Conservation (phyloP, 1,140 invertebrate genomes). For the Achatina immaculata region DNA sequence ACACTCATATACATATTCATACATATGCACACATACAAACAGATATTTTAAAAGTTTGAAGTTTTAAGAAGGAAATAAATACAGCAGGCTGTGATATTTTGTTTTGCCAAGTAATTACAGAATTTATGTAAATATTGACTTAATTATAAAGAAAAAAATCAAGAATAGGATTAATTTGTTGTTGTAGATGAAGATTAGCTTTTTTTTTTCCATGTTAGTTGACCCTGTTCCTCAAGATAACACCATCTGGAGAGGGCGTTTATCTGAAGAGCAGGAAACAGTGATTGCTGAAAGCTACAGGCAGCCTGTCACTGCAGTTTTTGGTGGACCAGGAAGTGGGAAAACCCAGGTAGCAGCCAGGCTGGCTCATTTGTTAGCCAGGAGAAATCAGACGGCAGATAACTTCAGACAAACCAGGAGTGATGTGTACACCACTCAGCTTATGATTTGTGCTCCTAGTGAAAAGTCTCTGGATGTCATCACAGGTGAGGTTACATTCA, state of each 20-base stretch:
- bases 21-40: too few relatives aligned
- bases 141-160: too few relatives aligned
- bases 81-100: too few relatives aligned
- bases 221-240: slow-evolving; percentile 42
- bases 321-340: slow-evolving; percentile 64
- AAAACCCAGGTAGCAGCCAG: slow-evolving; percentile 59
- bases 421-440: slow-evolving; percentile 43
- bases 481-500: slow-evolving; percentile 50
- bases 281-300: slow-evolving; percentile 51
- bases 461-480: slow-evolving; percentile 64
- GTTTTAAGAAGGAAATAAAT: too few relatives aligned
- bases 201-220: slow-evolving; percentile 49
- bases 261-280: slow-evolving; percentile 53
- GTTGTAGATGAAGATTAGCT: background rate
- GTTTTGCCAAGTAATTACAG: too few relatives aligned
- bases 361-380: slow-evolving; percentile 51
- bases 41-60: too few relatives aligned
- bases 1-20: too few relatives aligned
- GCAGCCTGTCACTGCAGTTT: slow-evolving; percentile 59
- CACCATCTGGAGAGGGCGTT: slow-evolving; percentile 28
- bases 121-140: too few relatives aligned
- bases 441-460: slow-evolving; percentile 65
- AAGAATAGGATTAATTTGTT: background rate
- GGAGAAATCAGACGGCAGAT: slow-evolving; percentile 52
- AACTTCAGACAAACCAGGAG: background rate